phyloP scores from a whole-genome alignment of 2,888 invertebrate species.

The Hirtodrosophila alboralis region DNA sequence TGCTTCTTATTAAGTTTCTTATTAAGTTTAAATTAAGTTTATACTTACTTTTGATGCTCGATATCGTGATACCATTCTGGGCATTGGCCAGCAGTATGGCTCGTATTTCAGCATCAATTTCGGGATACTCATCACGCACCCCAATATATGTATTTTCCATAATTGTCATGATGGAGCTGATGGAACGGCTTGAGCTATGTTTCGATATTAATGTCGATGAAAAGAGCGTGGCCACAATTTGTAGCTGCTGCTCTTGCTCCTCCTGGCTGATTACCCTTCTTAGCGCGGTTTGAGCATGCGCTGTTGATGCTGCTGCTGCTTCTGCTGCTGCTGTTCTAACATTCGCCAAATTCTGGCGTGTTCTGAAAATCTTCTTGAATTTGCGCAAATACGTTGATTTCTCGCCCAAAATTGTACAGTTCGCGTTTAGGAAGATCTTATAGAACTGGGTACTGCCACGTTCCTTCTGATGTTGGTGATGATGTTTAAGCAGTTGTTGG shows the following conservation, averaged over 20 bases:
- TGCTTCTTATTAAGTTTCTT: too few relatives aligned
- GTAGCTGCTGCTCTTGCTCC: constrained; percentile 42
- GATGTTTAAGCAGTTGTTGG: constrained; percentile 38
- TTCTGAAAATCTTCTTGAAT: constrained; percentile 51
- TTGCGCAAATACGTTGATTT: constrained; percentile 48
- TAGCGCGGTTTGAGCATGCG: constrained; percentile 6
- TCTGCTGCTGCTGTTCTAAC: too few relatives aligned
- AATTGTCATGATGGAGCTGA: constrained; percentile 74
- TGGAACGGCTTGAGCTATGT: constrained; percentile 13
- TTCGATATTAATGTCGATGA: constrained; percentile 70
- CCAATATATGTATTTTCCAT: constrained; percentile 62
- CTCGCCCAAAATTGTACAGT: constrained; percentile 33
- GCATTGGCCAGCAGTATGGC: constrained; percentile 81
- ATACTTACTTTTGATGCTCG: constrained; percentile 80
- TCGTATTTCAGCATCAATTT: constrained; percentile 80
- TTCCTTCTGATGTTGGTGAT: constrained; percentile 25
- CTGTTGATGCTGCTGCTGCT: too few relatives aligned
- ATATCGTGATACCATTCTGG: constrained; percentile 82
- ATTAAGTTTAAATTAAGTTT: not conserved
- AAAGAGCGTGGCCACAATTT: constrained; percentile 69
- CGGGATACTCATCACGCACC: constrained; percentile 77
- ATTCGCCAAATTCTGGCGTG: constrained; percentile 19
- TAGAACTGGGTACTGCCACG: constrained; percentile 35
- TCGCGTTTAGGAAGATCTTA: constrained; percentile 33
- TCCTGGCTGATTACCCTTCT: constrained; percentile 4